Base-by-base conservation (phyloP, 2,797 vertebrate genomes). In the Falco berigora region DNA sequence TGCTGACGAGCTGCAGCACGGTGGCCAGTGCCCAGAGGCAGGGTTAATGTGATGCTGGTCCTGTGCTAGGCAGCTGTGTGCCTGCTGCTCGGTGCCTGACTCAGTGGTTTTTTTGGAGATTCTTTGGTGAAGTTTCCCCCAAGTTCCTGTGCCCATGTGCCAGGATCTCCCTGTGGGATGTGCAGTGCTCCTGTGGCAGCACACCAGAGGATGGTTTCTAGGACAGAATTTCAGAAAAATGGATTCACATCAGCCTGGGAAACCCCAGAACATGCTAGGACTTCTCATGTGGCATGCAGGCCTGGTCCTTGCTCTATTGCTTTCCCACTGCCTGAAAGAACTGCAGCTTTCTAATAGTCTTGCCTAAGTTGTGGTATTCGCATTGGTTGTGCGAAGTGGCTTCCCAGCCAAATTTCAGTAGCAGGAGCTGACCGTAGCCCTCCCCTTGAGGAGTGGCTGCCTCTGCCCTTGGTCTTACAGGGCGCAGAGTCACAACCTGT, bases 41-140 rank as follows among this genome's bases (percentile, higher is more conserved):
- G n/a, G n/a, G 30, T 40, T 49, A 21, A n/a, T 2, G 3, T 5
- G 16, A 9, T 22, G 16, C 10, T 1, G 1, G 40, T 13, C n/a
- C 63, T 8, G 47, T 8, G 12, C 25, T 61, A 6, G 9, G 71
- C 36, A 80, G 21, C 25, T 50, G 25, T 30, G 18, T 40, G 9
- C 15, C 40, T 74, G 13, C 18, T 78, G 28, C 25, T 56, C 4
- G 2, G 27, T 50, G 30, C 10, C 42, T 32, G 11, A n/a, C 23
- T 32, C 10, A 1, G 27, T 42, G 10, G 2, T 16, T 44, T 56
- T 56, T 50, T 19, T 19, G 27, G 73, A 44, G 44, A 34, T 55
- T 21, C 22, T 46, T 67, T 55, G 75, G 15, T 64, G 66, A 38
- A 46, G 12, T 32, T 36, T 72, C 8, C 11, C 17, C 23, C 14